phyloP scores from a whole-genome alignment of 2,113 vertebrate species.

The Desmodus rotundus region DNA sequence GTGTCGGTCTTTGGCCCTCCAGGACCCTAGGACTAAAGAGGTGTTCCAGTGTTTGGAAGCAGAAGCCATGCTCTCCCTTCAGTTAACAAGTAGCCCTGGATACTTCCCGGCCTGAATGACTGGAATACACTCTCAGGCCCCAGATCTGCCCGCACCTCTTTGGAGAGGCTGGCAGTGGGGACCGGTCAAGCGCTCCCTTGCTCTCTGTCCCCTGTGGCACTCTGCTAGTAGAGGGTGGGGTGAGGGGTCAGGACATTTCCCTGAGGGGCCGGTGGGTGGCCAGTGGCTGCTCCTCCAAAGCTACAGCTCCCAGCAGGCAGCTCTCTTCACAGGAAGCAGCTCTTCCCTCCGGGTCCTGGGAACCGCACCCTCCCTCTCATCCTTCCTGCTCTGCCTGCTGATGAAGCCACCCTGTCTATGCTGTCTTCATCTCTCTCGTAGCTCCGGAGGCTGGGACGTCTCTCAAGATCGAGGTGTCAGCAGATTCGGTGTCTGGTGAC shows the following conservation, averaged over 20 bases:
- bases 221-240: not conserved
- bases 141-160: not conserved
- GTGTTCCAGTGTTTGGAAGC: not conserved
- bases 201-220: fast-evolving
- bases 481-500: not conserved
- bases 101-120: not conserved
- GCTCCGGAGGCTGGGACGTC: not conserved
- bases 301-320: not conserved
- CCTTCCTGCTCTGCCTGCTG: not conserved
- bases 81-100: not conserved
- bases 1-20: not conserved
- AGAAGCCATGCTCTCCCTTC: too few species aligned
- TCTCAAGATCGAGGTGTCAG: not conserved
- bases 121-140: too few species aligned
- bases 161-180: not conserved
- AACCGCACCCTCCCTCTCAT: not conserved
- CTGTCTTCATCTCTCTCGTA: not conserved
- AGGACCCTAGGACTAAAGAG: not conserved
- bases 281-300: not conserved
- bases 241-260: not conserved
- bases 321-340: not conserved
- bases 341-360: not conserved
- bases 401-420: not conserved
- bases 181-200: not conserved
- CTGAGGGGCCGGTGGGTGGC: not conserved